Evolutionary conservation across 2,113 vertebrate genomes (phyloP).

Genomic region (Clinocottus analis): DNA sequence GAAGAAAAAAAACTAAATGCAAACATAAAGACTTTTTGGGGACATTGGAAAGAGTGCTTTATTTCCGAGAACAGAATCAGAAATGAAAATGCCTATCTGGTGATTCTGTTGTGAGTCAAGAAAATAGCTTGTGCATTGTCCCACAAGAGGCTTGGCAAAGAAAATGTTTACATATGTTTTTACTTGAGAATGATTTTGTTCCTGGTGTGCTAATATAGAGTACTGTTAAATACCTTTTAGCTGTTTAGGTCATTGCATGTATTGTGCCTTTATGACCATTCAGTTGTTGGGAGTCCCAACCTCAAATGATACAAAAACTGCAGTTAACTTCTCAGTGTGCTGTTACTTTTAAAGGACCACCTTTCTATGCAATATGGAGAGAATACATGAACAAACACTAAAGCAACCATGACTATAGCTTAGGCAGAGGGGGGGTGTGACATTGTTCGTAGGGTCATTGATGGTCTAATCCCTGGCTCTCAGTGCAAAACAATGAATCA

Average conservation of each 20-base stretch:
- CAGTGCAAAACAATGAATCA: slow-evolving; percentile 19
- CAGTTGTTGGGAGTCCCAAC: not conserved
- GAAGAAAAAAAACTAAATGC: slow-evolving; percentile 1
- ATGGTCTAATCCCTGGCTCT: not conserved
- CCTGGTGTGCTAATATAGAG: not conserved
- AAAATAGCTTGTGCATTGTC: slow-evolving; percentile 2
- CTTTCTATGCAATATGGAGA: slow-evolving; percentile 5
- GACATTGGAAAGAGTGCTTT: not conserved
- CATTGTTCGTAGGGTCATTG: slow-evolving; percentile 20
- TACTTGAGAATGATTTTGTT: slow-evolving; percentile 10
- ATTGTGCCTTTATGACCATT: slow-evolving; percentile 1
- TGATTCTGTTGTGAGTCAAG: slow-evolving; percentile 28
- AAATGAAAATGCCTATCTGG: not conserved
- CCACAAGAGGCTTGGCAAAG: slow-evolving; percentile 8
- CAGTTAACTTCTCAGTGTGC: not conserved
- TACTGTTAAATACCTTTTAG: not conserved
- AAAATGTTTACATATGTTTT: slow-evolving; percentile 18
- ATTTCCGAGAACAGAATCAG: not conserved
- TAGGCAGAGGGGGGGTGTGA: slow-evolving; percentile 2
- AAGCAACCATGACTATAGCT: not conserved
- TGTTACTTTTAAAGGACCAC: slow-evolving; percentile 1
- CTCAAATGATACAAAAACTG: not conserved
- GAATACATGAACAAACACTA: not conserved
- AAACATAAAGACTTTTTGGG: not conserved
- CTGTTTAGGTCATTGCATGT: slow-evolving; percentile 11